phyloP scores from a whole-genome alignment of 2,797 vertebrate species.

The Emydoidea blandingii region DNA sequence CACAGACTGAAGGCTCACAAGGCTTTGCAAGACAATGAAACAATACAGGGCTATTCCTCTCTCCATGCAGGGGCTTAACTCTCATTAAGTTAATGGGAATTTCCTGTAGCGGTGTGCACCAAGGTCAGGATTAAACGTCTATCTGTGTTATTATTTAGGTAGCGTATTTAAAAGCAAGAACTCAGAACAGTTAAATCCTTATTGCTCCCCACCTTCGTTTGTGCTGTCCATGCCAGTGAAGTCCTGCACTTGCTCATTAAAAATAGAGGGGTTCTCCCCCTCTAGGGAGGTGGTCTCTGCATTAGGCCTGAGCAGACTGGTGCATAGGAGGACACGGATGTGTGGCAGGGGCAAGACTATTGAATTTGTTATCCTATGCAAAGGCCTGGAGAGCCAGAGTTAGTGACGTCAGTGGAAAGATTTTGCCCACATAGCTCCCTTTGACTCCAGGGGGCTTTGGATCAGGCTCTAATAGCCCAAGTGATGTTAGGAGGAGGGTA shows the following conservation, averaged over 20 bases:
- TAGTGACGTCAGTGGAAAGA: background rate
- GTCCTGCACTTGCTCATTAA: background rate
- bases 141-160: slow-evolving; percentile 44
- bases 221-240: background rate
- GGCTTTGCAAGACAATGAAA: background rate
- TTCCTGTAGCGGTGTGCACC: slow-evolving; percentile 5
- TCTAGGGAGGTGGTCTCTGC: background rate
- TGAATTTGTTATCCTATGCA: too few relatives aligned
- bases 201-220: background rate
- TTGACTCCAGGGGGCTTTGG: background rate
- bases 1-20: too few relatives aligned
- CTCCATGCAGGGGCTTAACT: accelerated
- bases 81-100: slow-evolving; percentile 20
- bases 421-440: background rate
- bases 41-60: background rate
- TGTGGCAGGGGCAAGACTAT: too few relatives aligned
- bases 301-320: background rate
- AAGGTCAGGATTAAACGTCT: background rate
- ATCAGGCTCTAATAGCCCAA: background rate
- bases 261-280: background rate
- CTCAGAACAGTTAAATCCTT: background rate
- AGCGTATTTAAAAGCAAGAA: background rate
- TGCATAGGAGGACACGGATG: background rate
- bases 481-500: background rate
- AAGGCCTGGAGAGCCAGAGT: background rate